Percentiles rank a stretch among this genome's conserved stretches.
phyloP scores from a whole-genome alignment of 2,888 invertebrate genomes.

The Laothoe populi region DNA sequence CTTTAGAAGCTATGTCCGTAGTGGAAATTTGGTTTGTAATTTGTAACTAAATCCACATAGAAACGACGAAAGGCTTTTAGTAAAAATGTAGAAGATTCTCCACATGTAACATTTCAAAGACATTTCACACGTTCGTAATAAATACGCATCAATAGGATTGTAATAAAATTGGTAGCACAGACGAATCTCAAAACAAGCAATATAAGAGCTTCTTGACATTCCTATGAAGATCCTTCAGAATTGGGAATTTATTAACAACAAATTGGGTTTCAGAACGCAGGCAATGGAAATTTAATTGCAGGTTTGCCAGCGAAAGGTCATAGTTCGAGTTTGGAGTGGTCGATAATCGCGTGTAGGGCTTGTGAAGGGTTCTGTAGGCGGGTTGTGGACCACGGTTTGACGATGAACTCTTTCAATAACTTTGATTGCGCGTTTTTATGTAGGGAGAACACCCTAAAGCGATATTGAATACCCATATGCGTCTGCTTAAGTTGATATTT shows the following conservation, averaged over 20 bases:
- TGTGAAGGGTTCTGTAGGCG: slow-evolving; percentile 46
- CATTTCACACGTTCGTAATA: slow-evolving; percentile 6
- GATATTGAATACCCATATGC: slow-evolving; percentile 46
- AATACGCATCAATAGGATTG: slow-evolving; percentile 1
- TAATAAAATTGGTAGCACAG: slow-evolving; percentile 26
- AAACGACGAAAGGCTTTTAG: not conserved
- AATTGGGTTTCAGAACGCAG: slow-evolving; percentile 42
- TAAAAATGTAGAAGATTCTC: slow-evolving; percentile 10
- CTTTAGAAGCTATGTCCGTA: too few relatives aligned
- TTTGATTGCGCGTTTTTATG: slow-evolving; percentile 58
- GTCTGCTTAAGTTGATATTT: not conserved
- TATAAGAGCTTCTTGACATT: slow-evolving; percentile 30
- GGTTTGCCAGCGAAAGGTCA: slow-evolving; percentile 63
- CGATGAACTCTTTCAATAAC: slow-evolving; percentile 46
- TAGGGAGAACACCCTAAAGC: slow-evolving; percentile 43
- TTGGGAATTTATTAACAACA: slow-evolving; percentile 32
- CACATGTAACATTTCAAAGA: not conserved
- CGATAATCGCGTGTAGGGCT: slow-evolving; percentile 63
- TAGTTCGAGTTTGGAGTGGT: slow-evolving; percentile 65
- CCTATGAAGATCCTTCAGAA: slow-evolving; percentile 21
- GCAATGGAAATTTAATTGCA: slow-evolving; percentile 53
- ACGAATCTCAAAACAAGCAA: slow-evolving; percentile 20
- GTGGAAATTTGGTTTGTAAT: too few relatives aligned
- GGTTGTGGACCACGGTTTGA: slow-evolving; percentile 35
- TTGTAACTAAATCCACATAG: not conserved